Evolutionary conservation across 2,888 invertebrate species (phyloP), one percentile per base, ranked within the genome.

Genomic region (Xestoiulus laeticollis): DNA sequence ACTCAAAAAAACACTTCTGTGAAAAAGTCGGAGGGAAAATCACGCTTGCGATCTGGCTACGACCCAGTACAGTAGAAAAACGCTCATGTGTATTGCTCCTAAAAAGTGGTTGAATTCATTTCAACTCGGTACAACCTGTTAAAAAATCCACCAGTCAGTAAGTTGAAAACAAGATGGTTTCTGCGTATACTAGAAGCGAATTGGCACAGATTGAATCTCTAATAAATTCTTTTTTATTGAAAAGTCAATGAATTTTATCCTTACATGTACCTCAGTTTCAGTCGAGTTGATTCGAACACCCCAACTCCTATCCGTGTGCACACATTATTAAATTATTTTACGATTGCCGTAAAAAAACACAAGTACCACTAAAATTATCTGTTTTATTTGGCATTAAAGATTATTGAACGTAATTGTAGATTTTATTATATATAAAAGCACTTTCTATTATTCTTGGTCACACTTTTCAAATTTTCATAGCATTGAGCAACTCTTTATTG

Each of bases 261-360:
- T 10, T 16, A 14, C 78, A 14, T 78, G 30, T 30, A 78, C 78
- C 78, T 78, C 78, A 32, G 78, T 78, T 30, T 78, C 78, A 78
- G 78, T 78, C 26, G 30, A 78, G 30, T 78, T 78, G 78, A 78
- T 30, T 78, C 30, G 14, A 26, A 30, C 30, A 12, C 30, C 30
- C 78, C 59, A 22, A 22, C 22, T 68, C 59, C 22, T 10, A 68
- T 68, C 78, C 26, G 78, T 78, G 78, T 16, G 78, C 78, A 30
- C 78, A 78, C 78, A 78, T 78, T 78, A 78, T 78, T 78, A 78
- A 78, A 78, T 78, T 78, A 78, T 78, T 78, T 78, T 78, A 78
- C 78, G 78, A 78, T 78, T 78, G 78, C 78, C 30, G 78, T 78
- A 78, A 78, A 78, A n/a, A 78, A 78, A 78, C 78, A 78, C 78